These are phyloP conservation scores for Otolemur garnettii DNA, from an alignment of 2,113 vertebrate genomes.

Conservation along the genomic window DNA sequence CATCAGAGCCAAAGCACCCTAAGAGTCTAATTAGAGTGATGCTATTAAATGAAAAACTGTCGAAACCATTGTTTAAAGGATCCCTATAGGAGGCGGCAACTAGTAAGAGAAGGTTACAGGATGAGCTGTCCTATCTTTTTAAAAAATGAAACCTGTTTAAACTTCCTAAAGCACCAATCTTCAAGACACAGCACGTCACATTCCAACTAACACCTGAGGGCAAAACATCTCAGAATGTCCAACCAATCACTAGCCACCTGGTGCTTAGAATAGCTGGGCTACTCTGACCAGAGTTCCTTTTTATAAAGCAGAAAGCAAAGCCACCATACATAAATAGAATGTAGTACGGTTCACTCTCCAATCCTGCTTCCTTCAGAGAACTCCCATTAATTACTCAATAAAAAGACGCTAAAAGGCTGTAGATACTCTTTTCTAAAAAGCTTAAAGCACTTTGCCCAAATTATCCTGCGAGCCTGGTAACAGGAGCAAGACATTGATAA, in stretches of 20 bases:
- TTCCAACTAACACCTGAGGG: slow-evolving; percentile 24
- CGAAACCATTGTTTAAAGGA: slow-evolving; percentile 8
- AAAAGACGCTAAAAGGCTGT: neutral
- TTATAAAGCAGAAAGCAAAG: slow-evolving; percentile 49
- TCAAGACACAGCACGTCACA: neutral
- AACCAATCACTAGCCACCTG: neutral
- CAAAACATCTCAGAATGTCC: slow-evolving; percentile 26
- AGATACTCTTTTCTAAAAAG: slow-evolving; percentile 15
- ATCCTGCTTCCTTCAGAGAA: slow-evolving; percentile 6
- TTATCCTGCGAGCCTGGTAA: neutral
- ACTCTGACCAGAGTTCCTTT: neutral
- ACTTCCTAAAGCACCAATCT: slow-evolving; percentile 17
- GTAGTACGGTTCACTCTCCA: neutral
- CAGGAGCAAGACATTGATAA: neutral
- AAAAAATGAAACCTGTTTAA: slow-evolving; percentile 31
- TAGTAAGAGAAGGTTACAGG: neutral
- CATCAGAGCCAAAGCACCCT: slow-evolving; percentile 55
- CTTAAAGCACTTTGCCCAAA: slow-evolving; percentile 26
- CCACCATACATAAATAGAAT: neutral
- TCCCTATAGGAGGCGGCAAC: neutral
- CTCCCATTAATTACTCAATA: neutral
- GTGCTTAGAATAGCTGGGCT: neutral
- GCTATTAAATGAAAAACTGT: slow-evolving; percentile 29
- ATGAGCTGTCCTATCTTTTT: neutral
- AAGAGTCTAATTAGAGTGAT: slow-evolving; percentile 35